These are phyloP conservation scores for Pteromalus puparum DNA, from an alignment of 1,140 invertebrate genomes.

Conservation along the genomic window DNA sequence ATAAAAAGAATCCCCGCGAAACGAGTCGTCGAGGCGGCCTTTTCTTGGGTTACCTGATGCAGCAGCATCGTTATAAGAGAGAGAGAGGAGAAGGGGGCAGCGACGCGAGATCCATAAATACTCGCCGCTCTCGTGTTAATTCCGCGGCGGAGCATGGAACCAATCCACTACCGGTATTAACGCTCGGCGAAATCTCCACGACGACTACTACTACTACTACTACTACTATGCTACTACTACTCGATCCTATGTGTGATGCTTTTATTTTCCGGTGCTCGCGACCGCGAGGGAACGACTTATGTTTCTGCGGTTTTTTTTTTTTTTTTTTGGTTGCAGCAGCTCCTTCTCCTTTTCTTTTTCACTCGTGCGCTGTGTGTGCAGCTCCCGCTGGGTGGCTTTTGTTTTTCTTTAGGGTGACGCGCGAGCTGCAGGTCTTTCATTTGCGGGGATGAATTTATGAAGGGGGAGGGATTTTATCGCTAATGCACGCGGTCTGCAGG, in stretches of 20 bases:
- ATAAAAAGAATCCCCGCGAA: background rate
- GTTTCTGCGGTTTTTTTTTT: background rate
- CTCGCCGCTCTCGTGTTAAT: conserved; percentile 62
- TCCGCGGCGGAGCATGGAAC: conserved; percentile 66
- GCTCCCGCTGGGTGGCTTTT: background rate
- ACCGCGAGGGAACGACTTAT: background rate
- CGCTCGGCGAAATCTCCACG: conserved; percentile 54
- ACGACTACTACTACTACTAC: too few relatives aligned
- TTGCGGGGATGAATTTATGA: background rate
- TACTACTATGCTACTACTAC: too few relatives aligned
- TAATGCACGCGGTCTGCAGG: background rate
- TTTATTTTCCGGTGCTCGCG: background rate
- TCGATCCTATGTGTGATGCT: background rate
- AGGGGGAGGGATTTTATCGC: background rate
- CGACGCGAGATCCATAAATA: conserved; percentile 43
- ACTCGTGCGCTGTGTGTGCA: background rate
- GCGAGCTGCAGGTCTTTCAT: background rate
- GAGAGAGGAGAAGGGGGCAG: background rate
- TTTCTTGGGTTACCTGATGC: background rate
- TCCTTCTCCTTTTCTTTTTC: background rate
- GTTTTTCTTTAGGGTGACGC: background rate
- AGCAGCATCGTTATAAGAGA: background rate
- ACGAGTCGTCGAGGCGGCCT: conserved; percentile 1
- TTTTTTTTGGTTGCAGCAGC: background rate
- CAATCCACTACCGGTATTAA: conserved; percentile 71